Percentiles rank a stretch among this genome's conserved stretches.
Evolutionary conservation across 2,113 vertebrate species (phyloP).

Genomic region (Fregata magnificens): DNA sequence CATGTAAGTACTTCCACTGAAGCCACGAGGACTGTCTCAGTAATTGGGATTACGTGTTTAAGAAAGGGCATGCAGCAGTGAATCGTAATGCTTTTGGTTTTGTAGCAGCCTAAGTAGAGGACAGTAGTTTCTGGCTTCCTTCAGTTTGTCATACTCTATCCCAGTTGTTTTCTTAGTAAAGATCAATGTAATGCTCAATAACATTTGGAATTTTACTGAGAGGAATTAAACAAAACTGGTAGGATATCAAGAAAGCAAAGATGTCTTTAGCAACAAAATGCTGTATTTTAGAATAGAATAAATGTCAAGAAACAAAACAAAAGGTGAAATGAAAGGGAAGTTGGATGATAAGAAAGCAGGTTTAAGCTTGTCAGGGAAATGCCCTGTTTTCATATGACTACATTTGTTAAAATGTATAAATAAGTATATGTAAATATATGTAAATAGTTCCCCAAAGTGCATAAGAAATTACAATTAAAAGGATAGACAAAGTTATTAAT

Average conservation of each 20-base stretch:
- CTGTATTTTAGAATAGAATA: background rate
- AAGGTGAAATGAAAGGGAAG: slow-evolving; percentile 25
- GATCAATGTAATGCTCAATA: background rate
- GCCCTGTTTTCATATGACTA: background rate
- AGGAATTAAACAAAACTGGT: background rate
- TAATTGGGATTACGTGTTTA: background rate
- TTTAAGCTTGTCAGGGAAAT: slow-evolving; percentile 20
- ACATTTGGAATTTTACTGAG: background rate
- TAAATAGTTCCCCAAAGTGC: slow-evolving; percentile 22
- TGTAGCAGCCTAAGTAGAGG: background rate
- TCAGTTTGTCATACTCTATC: background rate
- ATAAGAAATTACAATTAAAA: slow-evolving; percentile 43
- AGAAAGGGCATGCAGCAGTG: background rate
- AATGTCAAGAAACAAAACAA: background rate
- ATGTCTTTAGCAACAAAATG: background rate
- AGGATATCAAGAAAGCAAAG: background rate
- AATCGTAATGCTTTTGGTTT: background rate
- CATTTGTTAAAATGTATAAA: slow-evolving; percentile 18
- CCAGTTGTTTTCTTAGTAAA: background rate
- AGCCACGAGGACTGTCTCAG: background rate
- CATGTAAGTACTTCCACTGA: background rate
- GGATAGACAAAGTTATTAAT: slow-evolving; percentile 24
- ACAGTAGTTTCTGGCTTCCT: background rate
- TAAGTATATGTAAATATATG: slow-evolving; percentile 27
- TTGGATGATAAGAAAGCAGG: background rate